Evolutionary conservation across 2,888 invertebrate species (phyloP).

Genomic region (Glomeris marginata): DNA sequence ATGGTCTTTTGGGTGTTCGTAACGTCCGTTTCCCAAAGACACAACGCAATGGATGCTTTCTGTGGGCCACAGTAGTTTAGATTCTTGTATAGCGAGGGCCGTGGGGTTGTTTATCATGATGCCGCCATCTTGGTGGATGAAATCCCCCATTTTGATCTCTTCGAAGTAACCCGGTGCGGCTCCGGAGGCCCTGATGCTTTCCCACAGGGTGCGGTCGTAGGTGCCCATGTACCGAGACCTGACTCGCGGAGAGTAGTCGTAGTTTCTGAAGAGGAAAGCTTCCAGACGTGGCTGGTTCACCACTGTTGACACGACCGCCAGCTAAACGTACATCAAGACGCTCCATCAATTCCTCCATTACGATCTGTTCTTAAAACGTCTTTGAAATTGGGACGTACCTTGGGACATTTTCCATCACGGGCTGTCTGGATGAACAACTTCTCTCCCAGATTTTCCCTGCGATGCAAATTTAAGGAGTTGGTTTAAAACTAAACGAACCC

Average conservation of each 20-base stretch:
- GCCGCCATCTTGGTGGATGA: slow-evolving; percentile 65
- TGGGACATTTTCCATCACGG: slow-evolving; percentile 39
- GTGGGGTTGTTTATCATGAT: slow-evolving; percentile 77
- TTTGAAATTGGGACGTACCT: slow-evolving; percentile 29
- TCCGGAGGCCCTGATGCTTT: slow-evolving; percentile 72
- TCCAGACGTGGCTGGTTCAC: slow-evolving; percentile 55
- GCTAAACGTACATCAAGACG: slow-evolving; percentile 33
- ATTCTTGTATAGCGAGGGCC: slow-evolving; percentile 75
- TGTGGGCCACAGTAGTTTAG: slow-evolving; percentile 63
- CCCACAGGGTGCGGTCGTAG: slow-evolving; percentile 55
- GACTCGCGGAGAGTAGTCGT: slow-evolving; percentile 51
- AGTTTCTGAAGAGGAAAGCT: slow-evolving; percentile 73
- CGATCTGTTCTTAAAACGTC: slow-evolving; percentile 15
- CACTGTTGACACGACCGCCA: slow-evolving; percentile 62
- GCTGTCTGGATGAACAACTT: slow-evolving; percentile 39
- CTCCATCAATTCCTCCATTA: slow-evolving; percentile 11
- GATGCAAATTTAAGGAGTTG: too few relatives aligned
- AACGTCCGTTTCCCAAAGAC: slow-evolving; percentile 58
- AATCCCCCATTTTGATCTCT: slow-evolving; percentile 54
- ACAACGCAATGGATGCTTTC: slow-evolving; percentile 58
- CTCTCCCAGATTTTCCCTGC: slow-evolving; percentile 8
- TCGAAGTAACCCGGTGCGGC: slow-evolving; percentile 86
- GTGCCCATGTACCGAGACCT: slow-evolving; percentile 57
- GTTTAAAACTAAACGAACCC: background rate
- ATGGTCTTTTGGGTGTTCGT: slow-evolving; percentile 25